Evolutionary conservation across 2,888 invertebrate species (phyloP).

Genomic region (Sylvicola cinctus): DNA sequence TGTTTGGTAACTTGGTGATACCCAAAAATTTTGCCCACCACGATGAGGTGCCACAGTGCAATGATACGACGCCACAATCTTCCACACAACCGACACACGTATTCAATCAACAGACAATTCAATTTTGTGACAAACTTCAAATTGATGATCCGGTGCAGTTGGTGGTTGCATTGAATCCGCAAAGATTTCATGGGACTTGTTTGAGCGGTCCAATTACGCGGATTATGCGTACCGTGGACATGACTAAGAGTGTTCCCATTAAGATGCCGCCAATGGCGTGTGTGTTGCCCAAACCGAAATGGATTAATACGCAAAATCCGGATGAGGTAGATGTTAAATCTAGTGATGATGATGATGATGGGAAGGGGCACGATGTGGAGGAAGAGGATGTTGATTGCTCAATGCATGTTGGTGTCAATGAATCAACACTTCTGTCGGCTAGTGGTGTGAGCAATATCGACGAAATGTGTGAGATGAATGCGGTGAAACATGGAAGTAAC

Average conservation of each 20-base stretch:
- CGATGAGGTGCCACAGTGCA: conserved; percentile 37
- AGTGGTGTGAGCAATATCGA: neutral
- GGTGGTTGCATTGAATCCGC: conserved; percentile 31
- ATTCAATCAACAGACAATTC: conserved; percentile 46
- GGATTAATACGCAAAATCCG: neutral
- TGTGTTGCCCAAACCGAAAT: neutral
- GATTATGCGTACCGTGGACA: conserved; percentile 5
- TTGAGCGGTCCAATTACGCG: conserved; percentile 12
- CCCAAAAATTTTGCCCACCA: conserved; percentile 63
- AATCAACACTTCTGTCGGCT: neutral
- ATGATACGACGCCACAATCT: conserved; percentile 18
- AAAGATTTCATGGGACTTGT: conserved; percentile 20
- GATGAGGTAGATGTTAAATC: neutral
- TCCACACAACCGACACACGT: conserved; percentile 28
- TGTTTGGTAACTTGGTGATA: conserved; percentile 44
- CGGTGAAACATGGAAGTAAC: neutral
- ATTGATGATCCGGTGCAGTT: conserved; percentile 66
- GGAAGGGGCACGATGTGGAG: neutral
- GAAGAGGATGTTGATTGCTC: neutral
- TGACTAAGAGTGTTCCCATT: neutral
- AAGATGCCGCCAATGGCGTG: neutral
- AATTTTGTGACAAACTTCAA: conserved; percentile 43
- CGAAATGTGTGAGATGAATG: neutral
- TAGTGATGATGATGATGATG: conserved; percentile 1
- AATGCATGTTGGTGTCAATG: neutral